phyloP scores from a whole-genome alignment of 2,888 invertebrate species.

The Chaitophorus viminalis region DNA sequence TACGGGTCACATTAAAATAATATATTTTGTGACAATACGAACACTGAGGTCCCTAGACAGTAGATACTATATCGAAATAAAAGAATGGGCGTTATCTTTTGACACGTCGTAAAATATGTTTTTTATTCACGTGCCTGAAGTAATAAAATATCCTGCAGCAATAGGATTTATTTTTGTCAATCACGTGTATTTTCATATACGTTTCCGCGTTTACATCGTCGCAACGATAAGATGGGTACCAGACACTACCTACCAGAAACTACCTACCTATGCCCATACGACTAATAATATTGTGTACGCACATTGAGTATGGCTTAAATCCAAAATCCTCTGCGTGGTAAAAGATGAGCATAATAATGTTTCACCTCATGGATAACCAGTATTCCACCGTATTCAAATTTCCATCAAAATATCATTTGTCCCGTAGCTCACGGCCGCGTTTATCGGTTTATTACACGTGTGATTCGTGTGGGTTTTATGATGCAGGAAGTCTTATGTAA shows the following conservation, averaged over 20 bases:
- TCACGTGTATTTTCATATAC: neutral
- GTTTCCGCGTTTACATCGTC: neutral
- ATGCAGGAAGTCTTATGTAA: constrained; percentile 20
- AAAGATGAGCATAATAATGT: neutral
- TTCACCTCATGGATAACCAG: constrained; percentile 40
- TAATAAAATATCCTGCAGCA: neutral
- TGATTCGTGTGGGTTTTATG: constrained; percentile 22
- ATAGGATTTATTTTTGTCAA: neutral
- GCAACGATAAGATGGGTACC: neutral
- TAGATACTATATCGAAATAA: neutral
- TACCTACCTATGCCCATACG: neutral
- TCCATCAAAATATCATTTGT: neutral
- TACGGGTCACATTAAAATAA: too few relatives aligned
- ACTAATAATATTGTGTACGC: neutral
- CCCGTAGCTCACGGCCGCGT: neutral
- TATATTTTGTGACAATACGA: neutral
- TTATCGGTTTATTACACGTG: neutral
- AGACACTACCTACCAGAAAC: too few relatives aligned
- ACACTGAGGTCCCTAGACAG: neutral
- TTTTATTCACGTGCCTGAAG: neutral
- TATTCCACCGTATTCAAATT: constrained; percentile 13
- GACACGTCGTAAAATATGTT: neutral
- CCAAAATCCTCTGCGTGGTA: neutral
- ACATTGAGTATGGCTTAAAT: neutral
- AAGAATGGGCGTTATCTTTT: neutral